Percentiles rank a stretch among this genome's conserved stretches.
Conservation (phyloP, 1,140 invertebrate genomes). For the Eriocheir sinensis region DNA sequence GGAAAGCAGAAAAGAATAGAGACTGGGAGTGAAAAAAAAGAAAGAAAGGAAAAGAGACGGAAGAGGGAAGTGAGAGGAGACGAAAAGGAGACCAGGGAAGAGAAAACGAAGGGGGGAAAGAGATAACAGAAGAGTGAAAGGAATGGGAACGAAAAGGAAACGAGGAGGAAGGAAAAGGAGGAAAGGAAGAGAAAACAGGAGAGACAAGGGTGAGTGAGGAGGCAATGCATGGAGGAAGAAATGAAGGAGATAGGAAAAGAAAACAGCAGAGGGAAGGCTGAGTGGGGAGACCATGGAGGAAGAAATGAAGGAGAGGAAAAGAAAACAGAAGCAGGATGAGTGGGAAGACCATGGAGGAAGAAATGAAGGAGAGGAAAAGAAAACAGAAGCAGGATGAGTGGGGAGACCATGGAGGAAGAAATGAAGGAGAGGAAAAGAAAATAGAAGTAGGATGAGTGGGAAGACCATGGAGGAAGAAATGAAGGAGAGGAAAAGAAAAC, state of each 20-base stretch:
- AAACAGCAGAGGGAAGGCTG: not conserved
- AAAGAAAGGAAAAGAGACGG: too few species aligned
- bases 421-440: constrained; percentile 10
- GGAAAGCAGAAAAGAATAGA: too few species aligned
- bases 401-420: not conserved
- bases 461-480: not conserved
- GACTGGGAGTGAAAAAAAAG: too few species aligned
- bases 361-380: not conserved
- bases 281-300: not conserved
- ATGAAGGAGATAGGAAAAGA: constrained; percentile 10
- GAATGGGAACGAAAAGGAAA: too few species aligned
- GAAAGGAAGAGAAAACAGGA: too few species aligned
- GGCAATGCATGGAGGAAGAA: not conserved
- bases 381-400: not conserved
- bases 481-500: constrained; percentile 8
- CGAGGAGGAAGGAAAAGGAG: too few species aligned
- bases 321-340: not conserved
- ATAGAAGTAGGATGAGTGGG: not conserved
- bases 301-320: constrained; percentile 5
- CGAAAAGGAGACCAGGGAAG: too few species aligned
- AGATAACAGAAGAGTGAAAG: too few species aligned
- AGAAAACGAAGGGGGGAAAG: too few species aligned
- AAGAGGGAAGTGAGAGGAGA: too few species aligned
- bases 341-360: not conserved
- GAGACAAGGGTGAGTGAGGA: too few species aligned